Evolutionary conservation across 2,888 invertebrate species (phyloP), one percentile per base, ranked within the genome.

Genomic region (Dasypogon diadema): DNA sequence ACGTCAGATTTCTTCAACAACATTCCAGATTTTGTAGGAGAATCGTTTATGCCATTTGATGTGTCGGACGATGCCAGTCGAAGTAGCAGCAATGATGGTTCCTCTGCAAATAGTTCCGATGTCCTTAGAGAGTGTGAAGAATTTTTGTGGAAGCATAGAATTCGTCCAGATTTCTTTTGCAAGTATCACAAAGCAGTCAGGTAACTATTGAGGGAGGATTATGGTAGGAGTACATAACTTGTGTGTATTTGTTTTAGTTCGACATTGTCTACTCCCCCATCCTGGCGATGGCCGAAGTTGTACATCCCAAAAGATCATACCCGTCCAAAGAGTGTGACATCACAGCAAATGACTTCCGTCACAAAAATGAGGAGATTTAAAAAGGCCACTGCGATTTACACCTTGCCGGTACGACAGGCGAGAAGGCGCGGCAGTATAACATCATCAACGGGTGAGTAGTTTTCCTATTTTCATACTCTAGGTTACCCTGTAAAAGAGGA

Each of bases 101-200:
- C 80, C 18, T 65, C 78, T 12, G 76, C 80, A 6, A 80, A 80
- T 60, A 80, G 80, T 77, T 79, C 80, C 12, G 83, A 85, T 78
- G 80, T 85, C 16, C 74, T 86, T 70, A 87, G 88, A 76, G 88
- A 89, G 80, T 90, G 90, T 81, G 90, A 91, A 84, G 89, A 90
- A 81, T 90, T 90, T 84, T 87, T 92, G 76, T 88, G 88, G 78
- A 87, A 88, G 58, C 89, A 92, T 85, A 89, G 91, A 81, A 92
- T 92, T 82, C 90, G 91, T 24, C 91, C 92, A 0, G 93, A 93
- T 84, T 93, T 93, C 87, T 93, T 93, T 87, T 93, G 93, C 86
- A 89, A 90, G 79, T 90, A 92, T 84, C 88, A 88, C 79, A 87
- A 87, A 81, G 87, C 87, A 75, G 84, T 89, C 79, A 87, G 87